Evolutionary conservation across 1,140 invertebrate species (phyloP), one percentile per base, ranked within the genome.

Genomic region (Drepana arcuata): DNA sequence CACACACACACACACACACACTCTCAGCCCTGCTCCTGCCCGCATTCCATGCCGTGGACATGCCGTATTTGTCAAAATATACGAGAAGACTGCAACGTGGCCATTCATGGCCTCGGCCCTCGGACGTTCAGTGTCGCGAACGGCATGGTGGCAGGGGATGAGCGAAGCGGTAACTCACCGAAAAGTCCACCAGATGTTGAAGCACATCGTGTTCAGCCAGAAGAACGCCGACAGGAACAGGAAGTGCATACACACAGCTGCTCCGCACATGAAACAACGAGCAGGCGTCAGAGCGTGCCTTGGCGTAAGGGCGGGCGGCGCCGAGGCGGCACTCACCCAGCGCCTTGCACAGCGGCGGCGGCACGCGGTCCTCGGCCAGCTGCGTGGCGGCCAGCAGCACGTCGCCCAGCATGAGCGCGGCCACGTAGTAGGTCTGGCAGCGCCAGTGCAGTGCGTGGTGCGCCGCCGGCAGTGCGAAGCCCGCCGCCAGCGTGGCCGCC

Each of bases 131-230:
- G n/a, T n/a, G n/a, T n/a, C n/a, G n/a, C n/a, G n/a, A n/a, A n/a
- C n/a, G n/a, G n/a, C 27, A 27, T 33, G 13, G 10, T 16, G 12
- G 16, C 9, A 6, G 12, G 7, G 12, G 7, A 18, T 21, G n/a
- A n/a, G n/a, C n/a, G n/a, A n/a, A n/a, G n/a, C 13, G n/a, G 12
- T 12, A n/a, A 86, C 89, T 90, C 65, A 92, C 90, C 90, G 84
- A 77, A 94, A 94, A 7, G 95, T 96, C 89, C 93, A 93, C 91
- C 93, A 96, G 67, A 96, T 95, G 81, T 97, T 95, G 84, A 96
- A 95, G 74, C 95, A 95, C 93, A 97, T 96, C 23, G 94, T 93
- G 81, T 94, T 95, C 38, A 98, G 91, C 96, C 96, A 98, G 74
- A 96, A 96, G 86, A 98, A 98, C 41, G 95, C 93, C 14, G 94